Base-by-base conservation (phyloP, 2,888 invertebrate genomes). In the Drosophila neotestacea region DNA sequence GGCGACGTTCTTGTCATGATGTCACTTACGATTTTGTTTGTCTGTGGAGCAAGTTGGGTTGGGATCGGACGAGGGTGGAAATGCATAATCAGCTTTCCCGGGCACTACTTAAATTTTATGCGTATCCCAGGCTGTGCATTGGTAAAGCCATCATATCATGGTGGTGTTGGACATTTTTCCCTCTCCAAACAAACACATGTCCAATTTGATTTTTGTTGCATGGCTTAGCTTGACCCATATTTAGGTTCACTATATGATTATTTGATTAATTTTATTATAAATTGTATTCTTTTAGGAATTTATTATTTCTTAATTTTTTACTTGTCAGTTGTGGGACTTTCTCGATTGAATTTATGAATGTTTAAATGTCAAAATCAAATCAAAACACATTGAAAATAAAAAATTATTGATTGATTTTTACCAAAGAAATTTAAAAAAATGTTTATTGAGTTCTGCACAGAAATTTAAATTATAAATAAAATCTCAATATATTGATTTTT, bases 51-150 rank as follows among this genome's bases (percentile, higher is more conserved):
- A 34, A 56, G 55, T 38, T 39, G 27, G n/a, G n/a, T 22, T 28
- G 28, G 44, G 30, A 38, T 41, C 48, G 41, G 4, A 7, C 47
- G 51, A 73, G 87, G 85, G 87, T 82, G 84, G 81, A 80, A 88
- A 77, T 86, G 89, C 89, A 86, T 67, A 81, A 81, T 76, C 77
- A 83, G 73, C 77, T 39, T 41, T 38, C 16, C 44, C 22, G 44
- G 59, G 58, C 38, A 55, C 32, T 76, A 51, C 50, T 48, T 52
- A 48, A 30, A 60, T 60, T 74, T 60, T 38, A 82, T 83, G 86
- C 76, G 68, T 79, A 63, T 78, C 48, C 74, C 79, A 81, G 60
- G 67, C 51, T 60, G 30, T 52, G 56, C 16, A 67, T 55, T 73
- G 54, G 36, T 61, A 59, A 39, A 39, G 52, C 13, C 42, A 38